Evolutionary conservation across 2,797 vertebrate genomes (phyloP), one percentile per base, ranked within the genome.

Genomic region (Myotis myotis): DNA sequence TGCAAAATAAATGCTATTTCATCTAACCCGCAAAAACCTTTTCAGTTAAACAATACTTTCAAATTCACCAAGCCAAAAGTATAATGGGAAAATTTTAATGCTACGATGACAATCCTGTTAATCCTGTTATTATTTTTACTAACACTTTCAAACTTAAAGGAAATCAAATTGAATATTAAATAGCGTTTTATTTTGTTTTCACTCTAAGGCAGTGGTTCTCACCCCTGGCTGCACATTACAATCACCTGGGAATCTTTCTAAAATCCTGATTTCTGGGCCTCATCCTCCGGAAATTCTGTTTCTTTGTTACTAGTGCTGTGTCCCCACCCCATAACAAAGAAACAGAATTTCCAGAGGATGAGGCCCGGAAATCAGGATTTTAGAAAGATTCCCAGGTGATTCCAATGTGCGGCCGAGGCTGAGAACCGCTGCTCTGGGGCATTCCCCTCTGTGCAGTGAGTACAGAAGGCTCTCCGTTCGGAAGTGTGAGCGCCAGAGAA

Each of bases 31-130:
- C 13, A 91, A 72, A 96, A 89, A 64, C 95, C 64, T 94, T 94
- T 91, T 94, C 96, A 80, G 86, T 97, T 97, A 95, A 97, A 97
- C 80, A 94, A 87, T 49, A 80, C 51, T 23, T 97, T 51, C 85
- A 85, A 93, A 95, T 95, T 95, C 55, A 94, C 57, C 71, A 85
- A 68, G 66, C 51, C 92, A 93, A 87, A 96, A 89, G 97, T 49
- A 66, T 62, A 89, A 23, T 25, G 78, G 66, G 28, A 94, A 92
- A 62, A 68, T 68, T 95, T 84, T 95, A 95, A 88, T 36, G 75
- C 66, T 97, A 89, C 86, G 23, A 93, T 41, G 75, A 79, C 94
- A 95, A 72, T 49, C 96, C 16, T 90, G 47, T n/a, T 84, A 93
- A 94, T 78, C 30, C 51, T 38, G 5, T 38, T 75, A 60, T 55